Base-by-base conservation (phyloP, 2,113 vertebrate genomes). In the Lipotes vexillifer region DNA sequence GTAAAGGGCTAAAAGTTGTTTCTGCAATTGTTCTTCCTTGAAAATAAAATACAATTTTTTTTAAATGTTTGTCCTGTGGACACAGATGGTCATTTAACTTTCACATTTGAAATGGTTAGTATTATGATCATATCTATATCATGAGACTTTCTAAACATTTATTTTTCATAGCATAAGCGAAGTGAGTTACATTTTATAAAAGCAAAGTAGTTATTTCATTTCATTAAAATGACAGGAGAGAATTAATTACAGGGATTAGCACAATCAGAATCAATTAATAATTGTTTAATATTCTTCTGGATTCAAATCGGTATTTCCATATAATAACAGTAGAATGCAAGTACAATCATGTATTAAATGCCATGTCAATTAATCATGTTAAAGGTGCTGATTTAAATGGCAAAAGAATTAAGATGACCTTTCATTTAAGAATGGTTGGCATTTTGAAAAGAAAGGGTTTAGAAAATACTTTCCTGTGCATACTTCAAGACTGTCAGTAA, bases 251-350 rank as follows among this genome's bases (percentile, higher is more conserved):
- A 96, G 55, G 81, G 61, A 94, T 83, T 94, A 93, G 15, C 36
- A 80, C 65, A 93, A 97, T 94, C 96, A 97, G 12, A 97, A 93
- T 68, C 82, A 94, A 88, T 96, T 69, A 90, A 91, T 94, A 93
- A 84, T 13, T 88, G 83, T 96, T 96, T 93, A 95, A 97, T 97
- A 91, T 82, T 90, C 96, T 95, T 95, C 69, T 97, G 8, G n/a
- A 90, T 96, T 72, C 97, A 97, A 71, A 86, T 96, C 55, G 36
- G 20, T 90, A 90, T 95, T 93, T 96, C 68, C 75, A 74, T 13
- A 0, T 96, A 98, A 96, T 96, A 97, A 97, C 89, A 93, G 49
- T 7, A 89, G 88, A 96, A 94, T 78, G 68, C 84, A 87, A 41
- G 59, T 89, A 97, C 6, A 84, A 86, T 97, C 41, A 63, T 23